Conservation (phyloP, 2,888 invertebrate genomes). For the Leucophora obtusa region DNA sequence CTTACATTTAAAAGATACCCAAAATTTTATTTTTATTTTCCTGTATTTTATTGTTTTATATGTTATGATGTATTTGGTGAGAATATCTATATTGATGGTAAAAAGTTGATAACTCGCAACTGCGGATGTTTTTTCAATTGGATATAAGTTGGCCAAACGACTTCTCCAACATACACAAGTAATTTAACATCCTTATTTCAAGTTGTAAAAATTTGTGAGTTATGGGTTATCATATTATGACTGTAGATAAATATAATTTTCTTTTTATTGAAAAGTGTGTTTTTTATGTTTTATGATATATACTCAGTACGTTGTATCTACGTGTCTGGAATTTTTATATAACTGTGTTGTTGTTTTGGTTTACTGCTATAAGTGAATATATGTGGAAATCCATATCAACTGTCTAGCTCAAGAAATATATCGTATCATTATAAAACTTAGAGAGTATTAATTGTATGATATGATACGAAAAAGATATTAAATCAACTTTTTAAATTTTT, state of each 20-base stretch:
- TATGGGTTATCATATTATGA: background rate
- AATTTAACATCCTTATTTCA: too few relatives aligned
- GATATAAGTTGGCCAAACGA: too few relatives aligned
- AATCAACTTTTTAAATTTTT: too few relatives aligned
- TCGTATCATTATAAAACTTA: too few relatives aligned
- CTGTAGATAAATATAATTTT: background rate
- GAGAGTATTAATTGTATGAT: too few relatives aligned
- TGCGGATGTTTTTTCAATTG: too few relatives aligned
- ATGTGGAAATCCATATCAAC: too few relatives aligned
- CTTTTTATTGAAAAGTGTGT: background rate
- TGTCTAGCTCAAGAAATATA: too few relatives aligned
- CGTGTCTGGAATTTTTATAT: conserved; percentile 21
- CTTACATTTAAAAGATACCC: conserved; percentile 2
- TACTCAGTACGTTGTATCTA: background rate
- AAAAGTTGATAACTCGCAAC: too few relatives aligned
- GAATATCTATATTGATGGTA: background rate
- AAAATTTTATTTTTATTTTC: background rate
- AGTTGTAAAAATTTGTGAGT: too few relatives aligned
- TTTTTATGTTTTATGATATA: background rate
- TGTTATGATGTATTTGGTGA: background rate
- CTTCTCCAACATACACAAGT: too few relatives aligned
- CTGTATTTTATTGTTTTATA: background rate
- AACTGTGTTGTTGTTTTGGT: background rate
- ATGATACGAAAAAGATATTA: too few relatives aligned
- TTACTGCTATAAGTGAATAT: background rate